Evolutionary conservation across 2,113 vertebrate species (phyloP).

Genomic region (Amia ocellicauda): DNA sequence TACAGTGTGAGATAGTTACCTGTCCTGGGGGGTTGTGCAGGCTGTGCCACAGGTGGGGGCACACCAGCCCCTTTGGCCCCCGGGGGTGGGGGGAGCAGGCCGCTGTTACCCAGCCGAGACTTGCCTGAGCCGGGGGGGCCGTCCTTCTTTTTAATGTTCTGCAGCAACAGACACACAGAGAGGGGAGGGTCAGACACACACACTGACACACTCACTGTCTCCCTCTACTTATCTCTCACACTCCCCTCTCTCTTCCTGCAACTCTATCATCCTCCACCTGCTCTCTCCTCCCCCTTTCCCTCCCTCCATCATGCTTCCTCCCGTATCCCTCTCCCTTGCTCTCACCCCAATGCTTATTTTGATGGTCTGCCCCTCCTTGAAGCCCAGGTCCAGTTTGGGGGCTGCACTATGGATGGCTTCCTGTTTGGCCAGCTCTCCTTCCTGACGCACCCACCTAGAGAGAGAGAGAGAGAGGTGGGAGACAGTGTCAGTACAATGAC

Average conservation of each 20-base stretch:
- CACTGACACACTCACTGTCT: no score
- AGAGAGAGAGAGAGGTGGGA: not conserved
- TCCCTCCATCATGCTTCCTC: not conserved
- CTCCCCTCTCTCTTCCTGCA: not conserved
- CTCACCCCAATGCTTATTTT: slow-evolving; percentile 92
- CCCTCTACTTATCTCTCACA: not conserved
- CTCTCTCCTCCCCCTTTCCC: not conserved
- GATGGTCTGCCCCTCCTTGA: slow-evolving; percentile 97
- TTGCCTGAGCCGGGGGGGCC: slow-evolving; percentile 48
- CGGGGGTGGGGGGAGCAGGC: slow-evolving; percentile 82
- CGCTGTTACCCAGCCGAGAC: slow-evolving; percentile 43
- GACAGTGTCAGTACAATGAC: not conserved
- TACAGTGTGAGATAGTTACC: no score
- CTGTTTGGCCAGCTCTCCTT: slow-evolving; percentile 80
- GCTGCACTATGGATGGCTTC: slow-evolving; percentile 62
- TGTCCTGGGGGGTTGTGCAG: slow-evolving; percentile 30
- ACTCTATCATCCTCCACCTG: not conserved
- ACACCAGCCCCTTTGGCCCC: slow-evolving; percentile 61
- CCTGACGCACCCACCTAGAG: slow-evolving; percentile 91
- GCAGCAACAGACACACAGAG: slow-evolving; percentile 1
- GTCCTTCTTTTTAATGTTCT: slow-evolving; percentile 94
- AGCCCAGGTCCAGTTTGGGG: slow-evolving; percentile 88
- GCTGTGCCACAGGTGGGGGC: slow-evolving; percentile 35
- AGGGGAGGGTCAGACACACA: not conserved
- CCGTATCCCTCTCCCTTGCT: not conserved